Evolutionary conservation across 2,113 vertebrate genomes (phyloP), one percentile per base, ranked within the genome.

Genomic region (Marmota flaviventris): DNA sequence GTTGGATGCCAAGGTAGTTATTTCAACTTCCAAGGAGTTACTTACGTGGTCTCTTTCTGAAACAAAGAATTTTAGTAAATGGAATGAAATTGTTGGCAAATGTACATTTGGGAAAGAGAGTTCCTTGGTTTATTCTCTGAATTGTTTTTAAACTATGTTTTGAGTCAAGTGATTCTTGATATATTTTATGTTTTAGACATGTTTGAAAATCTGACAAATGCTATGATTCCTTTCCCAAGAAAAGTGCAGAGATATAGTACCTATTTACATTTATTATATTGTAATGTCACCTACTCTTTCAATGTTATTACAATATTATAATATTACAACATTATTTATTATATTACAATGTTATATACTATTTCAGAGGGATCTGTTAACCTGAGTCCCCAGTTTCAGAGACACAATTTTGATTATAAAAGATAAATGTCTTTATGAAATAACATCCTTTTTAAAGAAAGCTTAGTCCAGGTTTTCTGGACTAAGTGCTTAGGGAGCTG

Each of bases 111-210:
- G 4, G 32, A 67, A 86, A 39, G 5, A 89, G 32, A 37, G 1
- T 7, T 92, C 4, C 14, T 81, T 51, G 53, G 3, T 73, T 90
- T 45, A 48, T 78, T 45, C 14, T 87, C 39, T 92, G 37, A 67
- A 42, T 82, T 75, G 13, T 76, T 94, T 95, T 84, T 51, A 14
- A 94, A 72, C 11, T 93, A 76, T 89, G 25, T 56, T 72, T 82
- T 81, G 32, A 82, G 10, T 94, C 63, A 11, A 51, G 8, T 86
- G 82, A 73, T 39, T 78, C 77, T 89, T 45, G 70, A 42, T 63
- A 78, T 42, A 29, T 83, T 65, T 84, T 70, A 37, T n/a, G 1
- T 39, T 84, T 93, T 45, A 83, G 85, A 65, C 42, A 67, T 85
- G 27, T 91, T 76, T 75, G 4, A 42, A 65, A 93, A 77, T 85